Evolutionary conservation across 2,113 vertebrate genomes (phyloP), one percentile per base, ranked within the genome.

Genomic region (Piprites chloris): DNA sequence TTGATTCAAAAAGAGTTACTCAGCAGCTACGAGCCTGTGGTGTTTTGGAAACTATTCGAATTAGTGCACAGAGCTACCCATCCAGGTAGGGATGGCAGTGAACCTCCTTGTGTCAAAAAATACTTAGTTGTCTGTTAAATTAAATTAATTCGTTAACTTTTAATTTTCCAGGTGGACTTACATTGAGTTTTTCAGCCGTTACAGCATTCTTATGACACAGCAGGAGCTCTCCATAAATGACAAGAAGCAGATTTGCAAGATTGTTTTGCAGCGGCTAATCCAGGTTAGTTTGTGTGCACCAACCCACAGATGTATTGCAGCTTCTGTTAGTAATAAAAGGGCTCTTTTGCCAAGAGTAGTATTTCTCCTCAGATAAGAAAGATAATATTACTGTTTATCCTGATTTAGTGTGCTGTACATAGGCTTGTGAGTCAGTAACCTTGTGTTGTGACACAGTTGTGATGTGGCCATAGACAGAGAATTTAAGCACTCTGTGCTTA

Each of bases 11-110:
- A 91, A 98, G 99, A 94, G 98, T 99, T 41, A 98, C 98, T 75
- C 99, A 99, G 97, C 99, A 99, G 92, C 97, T 99, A 91, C 97
- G 99, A 93, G 99, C 99, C 26, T 99, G 99, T 37, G 99, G 99
- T 9, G 99, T 99, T 66, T 95, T 99, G 92, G 99, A 99, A 97
- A 99, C 99, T 0, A 99, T 99, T 92, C 98, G 98, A 30, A 99
- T 99, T 91, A 99, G 99, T 69, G 98, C 99, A 2, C 99, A 99
- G 97, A 99, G 99, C 96, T 99, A 99, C 93, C 99, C 99, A 0
- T 99, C 98, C 97, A 98, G 99, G 99, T 99, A 79, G 6, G 39
- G 24, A 30, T 1, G 23, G 26, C 58, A 46, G 23, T 27, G 35
- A 23, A 21, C 37, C 13, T 37, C 42, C 2, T 0, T 35, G 1